These are phyloP conservation scores for Palythoa caribaeorum DNA, from an alignment of 92 coral and sea anemone species.

Conservation along the genomic window DNA sequence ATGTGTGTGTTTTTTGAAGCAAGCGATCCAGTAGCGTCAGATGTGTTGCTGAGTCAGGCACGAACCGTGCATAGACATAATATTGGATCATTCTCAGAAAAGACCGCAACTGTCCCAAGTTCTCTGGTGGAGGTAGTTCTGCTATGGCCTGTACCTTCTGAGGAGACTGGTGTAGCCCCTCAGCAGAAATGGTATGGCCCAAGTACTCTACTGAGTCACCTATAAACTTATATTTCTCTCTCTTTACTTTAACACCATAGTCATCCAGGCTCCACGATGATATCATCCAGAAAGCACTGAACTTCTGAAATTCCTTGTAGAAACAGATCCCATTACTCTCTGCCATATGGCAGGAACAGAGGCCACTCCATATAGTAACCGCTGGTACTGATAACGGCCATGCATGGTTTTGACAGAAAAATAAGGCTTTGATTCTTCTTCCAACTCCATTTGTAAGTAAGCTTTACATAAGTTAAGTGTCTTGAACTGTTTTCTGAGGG, in stretches of 20 bases:
- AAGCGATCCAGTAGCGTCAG: neutral
- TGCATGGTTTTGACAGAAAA: neutral
- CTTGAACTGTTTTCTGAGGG: neutral
- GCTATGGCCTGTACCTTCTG: conserved; percentile 28
- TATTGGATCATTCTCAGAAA: conserved; percentile 21
- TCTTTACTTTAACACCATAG: neutral
- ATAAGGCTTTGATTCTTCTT: neutral
- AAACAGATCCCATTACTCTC: neutral
- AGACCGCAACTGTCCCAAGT: conserved; percentile 21
- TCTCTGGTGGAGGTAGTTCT: conserved; percentile 1
- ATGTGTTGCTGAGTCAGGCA: conserved; percentile 16
- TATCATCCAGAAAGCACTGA: conserved; percentile 36
- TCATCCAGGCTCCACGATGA: neutral
- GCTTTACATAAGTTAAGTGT: neutral
- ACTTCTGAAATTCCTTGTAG: neutral
- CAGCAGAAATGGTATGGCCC: neutral
- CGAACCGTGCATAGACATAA: neutral
- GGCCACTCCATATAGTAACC: conserved; percentile 1
- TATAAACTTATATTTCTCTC: conserved; percentile 10
- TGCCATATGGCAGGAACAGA: conserved; percentile 15
- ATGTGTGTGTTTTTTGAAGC: conserved; percentile 1
- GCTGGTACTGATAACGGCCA: neutral
- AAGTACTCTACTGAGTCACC: neutral
- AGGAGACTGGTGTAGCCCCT: conserved; percentile 2
- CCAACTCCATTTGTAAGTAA: conserved; percentile 15